A percentile compares a stretch with the other conserved stretches of the same genome.
Evolutionary conservation across 1,140 invertebrate species (phyloP).

Genomic region (Holotrichia oblita): DNA sequence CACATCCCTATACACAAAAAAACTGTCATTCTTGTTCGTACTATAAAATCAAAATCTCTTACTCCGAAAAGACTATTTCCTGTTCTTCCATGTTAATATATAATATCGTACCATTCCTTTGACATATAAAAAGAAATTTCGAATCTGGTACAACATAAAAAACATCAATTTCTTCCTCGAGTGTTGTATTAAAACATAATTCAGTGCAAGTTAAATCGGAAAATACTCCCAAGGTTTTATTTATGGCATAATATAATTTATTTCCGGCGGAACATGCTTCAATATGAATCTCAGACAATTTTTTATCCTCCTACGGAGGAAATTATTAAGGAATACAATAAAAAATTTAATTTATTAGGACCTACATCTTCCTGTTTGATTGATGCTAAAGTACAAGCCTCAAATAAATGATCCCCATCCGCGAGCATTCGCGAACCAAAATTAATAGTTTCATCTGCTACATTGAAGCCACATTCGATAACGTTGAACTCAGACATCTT

Average conservation of each 20-base stretch:
- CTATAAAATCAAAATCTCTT: neutral
- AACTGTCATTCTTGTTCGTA: neutral
- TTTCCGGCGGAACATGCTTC: neutral
- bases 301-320: neutral
- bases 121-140: constrained; percentile 44
- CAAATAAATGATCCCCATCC: constrained; percentile 50
- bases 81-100: constrained; percentile 37
- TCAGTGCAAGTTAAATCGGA: constrained; percentile 43
- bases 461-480: constrained; percentile 51
- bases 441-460: constrained; percentile 53
- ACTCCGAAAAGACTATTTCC: constrained; percentile 30
- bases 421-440: constrained; percentile 51
- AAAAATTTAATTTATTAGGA: neutral
- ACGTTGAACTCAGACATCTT: constrained; percentile 50
- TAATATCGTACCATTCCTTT: constrained; percentile 44
- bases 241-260: constrained; percentile 42
- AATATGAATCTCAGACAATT: neutral
- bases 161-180: constrained; percentile 42
- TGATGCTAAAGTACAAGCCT: constrained; percentile 50
- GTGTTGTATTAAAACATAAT: constrained; percentile 44
- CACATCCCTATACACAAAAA: neutral
- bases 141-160: constrained; percentile 40
- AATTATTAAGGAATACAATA: neutral
- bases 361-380: constrained; percentile 47
- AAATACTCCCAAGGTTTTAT: constrained; percentile 46